Base-by-base conservation (phyloP, 2,113 vertebrate species). In the Vombatus ursinus region DNA sequence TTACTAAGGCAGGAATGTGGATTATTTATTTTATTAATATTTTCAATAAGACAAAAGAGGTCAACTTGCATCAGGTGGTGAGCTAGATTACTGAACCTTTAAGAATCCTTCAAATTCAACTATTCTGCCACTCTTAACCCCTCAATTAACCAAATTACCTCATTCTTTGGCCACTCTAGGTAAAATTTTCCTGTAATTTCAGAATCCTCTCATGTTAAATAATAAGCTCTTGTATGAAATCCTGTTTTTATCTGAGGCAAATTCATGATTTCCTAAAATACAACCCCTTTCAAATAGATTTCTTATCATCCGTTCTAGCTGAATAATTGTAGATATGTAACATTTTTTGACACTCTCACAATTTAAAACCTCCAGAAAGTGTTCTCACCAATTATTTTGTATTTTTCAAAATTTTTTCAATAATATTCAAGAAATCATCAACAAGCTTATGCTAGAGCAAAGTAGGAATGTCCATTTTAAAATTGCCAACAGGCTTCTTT, bases 101-200 rank as follows among this genome's bases (percentile, higher is more conserved):
- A 95, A 52, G 48, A 91, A 89, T 84, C 93, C 16, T 49, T 54
- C 92, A 57, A 93, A 84, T 23, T 11, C 31, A 95, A n/a, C 6
- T 93, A 50, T 57, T 95, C 9, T 95, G 25, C 94, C 28, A 14
- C 25, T 91, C 0, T 89, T 90, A 68, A 52, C 61, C 77, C 94
- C 48, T 94, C 92, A 94, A 25, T 52, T 19, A 90, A 93, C 0
- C 37, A 52, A 11, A 77, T 47, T 5, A 19, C 26, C 49, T 94
- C 54, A 90, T 52, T 16, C 52, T 90, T 93, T 97, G 61, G 6
- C 93, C 53, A 49, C 57, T 25, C 50, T 93, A 90, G 95, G 95
- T 68, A 93, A 50, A 94, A 91, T 84, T 26, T 8, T 47, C n/a
- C 19, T 44, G 1, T 84, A 84, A 84, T 84, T 84, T 44, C 68